Evolutionary conservation across 2,888 invertebrate species (phyloP).

Genomic region (Drosophila colorata): DNA sequence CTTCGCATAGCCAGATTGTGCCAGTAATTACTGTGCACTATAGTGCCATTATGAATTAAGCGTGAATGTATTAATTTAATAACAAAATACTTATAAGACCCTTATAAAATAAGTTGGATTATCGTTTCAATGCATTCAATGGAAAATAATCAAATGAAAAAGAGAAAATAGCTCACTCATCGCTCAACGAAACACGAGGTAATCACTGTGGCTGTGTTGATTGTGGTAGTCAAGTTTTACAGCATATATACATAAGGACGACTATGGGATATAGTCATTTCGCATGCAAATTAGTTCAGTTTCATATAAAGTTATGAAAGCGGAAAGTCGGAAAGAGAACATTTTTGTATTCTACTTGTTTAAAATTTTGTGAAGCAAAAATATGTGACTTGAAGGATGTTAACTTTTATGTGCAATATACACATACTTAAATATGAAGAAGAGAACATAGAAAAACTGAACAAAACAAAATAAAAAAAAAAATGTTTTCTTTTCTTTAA

Average conservation of each 20-base stretch:
- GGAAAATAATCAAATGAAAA: neutral
- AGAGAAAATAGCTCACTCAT: too few relatives aligned
- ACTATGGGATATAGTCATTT: too few relatives aligned
- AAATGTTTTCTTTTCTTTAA: too few relatives aligned
- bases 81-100: constrained; percentile 17
- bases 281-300: too few relatives aligned
- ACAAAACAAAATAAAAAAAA: neutral
- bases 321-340: neutral
- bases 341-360: neutral
- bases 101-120: neutral
- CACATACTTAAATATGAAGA: neutral
- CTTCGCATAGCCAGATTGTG: constrained; percentile 30
- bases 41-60: constrained; percentile 56
- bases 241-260: too few relatives aligned
- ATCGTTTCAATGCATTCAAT: neutral
- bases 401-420: too few relatives aligned
- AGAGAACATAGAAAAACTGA: constrained; percentile 4
- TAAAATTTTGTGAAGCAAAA: too few relatives aligned
- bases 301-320: too few relatives aligned
- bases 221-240: too few relatives aligned
- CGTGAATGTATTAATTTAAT: constrained; percentile 28
- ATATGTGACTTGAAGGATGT: too few relatives aligned
- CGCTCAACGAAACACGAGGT: too few relatives aligned
- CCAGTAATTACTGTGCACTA: constrained; percentile 42
- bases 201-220: too few relatives aligned